Evolutionary conservation across 2,888 invertebrate genomes (phyloP).

Genomic region (Orchesella flavescens): DNA sequence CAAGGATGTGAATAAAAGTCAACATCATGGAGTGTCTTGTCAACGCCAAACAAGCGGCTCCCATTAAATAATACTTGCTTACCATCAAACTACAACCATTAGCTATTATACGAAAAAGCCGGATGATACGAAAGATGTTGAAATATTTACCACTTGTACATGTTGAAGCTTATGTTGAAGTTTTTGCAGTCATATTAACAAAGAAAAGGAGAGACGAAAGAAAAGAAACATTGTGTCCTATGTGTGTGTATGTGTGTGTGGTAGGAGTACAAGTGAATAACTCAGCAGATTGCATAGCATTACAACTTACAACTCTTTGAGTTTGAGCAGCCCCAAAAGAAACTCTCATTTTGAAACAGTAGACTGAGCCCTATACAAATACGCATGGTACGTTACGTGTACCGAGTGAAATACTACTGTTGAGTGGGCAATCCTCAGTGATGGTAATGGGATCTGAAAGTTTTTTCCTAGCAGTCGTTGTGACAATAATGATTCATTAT

Average conservation of each 20-base stretch:
- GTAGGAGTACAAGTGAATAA: conserved; percentile 30
- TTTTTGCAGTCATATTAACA: conserved; percentile 34
- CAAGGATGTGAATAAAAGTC: conserved; percentile 67
- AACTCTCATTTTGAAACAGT: background rate
- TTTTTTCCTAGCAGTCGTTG: conserved; percentile 41
- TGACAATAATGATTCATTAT: conserved; percentile 58
- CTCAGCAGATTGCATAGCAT: conserved; percentile 4
- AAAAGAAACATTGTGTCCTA: background rate
- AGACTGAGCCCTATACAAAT: conserved; percentile 33
- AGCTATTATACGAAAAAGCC: conserved; percentile 39
- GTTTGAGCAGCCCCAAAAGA: background rate
- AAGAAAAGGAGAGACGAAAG: conserved; percentile 44
- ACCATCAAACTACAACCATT: conserved; percentile 41
- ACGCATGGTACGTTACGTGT: conserved; percentile 21
- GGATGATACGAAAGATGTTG: conserved; percentile 51
- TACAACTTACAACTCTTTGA: background rate
- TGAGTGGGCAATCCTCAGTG: conserved; percentile 44
- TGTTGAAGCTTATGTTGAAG: conserved; percentile 36
- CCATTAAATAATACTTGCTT: conserved; percentile 60
- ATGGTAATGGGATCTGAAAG: conserved; percentile 58
- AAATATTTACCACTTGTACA: conserved; percentile 62
- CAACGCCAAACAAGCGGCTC: conserved; percentile 64
- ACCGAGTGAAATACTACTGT: conserved; percentile 45
- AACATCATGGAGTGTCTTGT: conserved; percentile 67
- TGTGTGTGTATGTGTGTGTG: no score